Percentiles rank a stretch among this genome's conserved stretches.
Evolutionary conservation across 2,888 invertebrate genomes (phyloP).

Genomic region (Eurytoma californica): DNA sequence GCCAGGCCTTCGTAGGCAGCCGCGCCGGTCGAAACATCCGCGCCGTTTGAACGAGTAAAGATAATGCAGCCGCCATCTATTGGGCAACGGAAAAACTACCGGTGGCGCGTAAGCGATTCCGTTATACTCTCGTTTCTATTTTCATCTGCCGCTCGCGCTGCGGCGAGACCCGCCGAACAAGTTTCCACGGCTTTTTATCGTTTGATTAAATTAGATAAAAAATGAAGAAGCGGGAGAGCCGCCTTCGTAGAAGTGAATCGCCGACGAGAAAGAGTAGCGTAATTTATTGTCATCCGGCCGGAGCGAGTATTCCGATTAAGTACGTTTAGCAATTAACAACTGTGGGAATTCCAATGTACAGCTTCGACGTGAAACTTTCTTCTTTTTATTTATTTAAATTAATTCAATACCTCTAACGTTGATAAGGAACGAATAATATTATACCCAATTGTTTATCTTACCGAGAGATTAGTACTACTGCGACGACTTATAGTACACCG

Average conservation of each 20-base stretch:
- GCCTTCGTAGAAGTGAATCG: constrained; percentile 3
- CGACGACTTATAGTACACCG: too few relatives aligned
- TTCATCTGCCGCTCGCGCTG: constrained; percentile 28
- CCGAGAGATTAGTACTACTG: too few relatives aligned
- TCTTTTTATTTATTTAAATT: too few relatives aligned
- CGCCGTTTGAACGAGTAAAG: constrained; percentile 63
- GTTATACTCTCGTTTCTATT: constrained; percentile 55
- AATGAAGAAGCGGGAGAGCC: not conserved
- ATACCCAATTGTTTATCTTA: too few relatives aligned
- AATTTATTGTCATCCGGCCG: constrained; percentile 3
- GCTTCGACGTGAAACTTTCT: not conserved
- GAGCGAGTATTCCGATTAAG: not conserved
- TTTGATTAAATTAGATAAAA: constrained; percentile 45
- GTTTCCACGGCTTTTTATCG: constrained; percentile 43
- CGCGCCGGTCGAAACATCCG: constrained; percentile 48
- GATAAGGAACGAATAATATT: too few relatives aligned
- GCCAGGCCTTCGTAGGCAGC: constrained; percentile 5
- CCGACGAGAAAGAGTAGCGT: not conserved
- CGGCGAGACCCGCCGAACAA: constrained; percentile 25
- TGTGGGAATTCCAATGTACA: too few relatives aligned
- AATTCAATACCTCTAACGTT: too few relatives aligned
- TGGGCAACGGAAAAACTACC: constrained; percentile 67
- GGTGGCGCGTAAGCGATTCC: constrained; percentile 58
- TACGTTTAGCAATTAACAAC: not conserved
- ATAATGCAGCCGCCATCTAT: constrained; percentile 75